Conservation (phyloP, 2,113 vertebrate genomes). For the Rhombomys opimus region DNA sequence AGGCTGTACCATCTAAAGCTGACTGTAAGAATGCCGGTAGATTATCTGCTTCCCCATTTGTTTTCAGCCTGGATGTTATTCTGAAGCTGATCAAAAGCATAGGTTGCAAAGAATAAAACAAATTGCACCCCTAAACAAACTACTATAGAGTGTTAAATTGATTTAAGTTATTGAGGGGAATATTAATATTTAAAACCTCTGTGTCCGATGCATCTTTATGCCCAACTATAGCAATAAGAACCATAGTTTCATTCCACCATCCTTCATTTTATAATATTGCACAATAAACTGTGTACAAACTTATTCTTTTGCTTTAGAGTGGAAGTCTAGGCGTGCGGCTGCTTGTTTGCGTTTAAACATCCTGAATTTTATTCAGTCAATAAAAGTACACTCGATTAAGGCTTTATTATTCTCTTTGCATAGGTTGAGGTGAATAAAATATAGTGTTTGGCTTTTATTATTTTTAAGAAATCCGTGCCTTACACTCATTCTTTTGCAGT, state of each 20-base stretch:
- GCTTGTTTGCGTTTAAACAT: slow-evolving; percentile 83
- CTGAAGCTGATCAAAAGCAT: slow-evolving; percentile 85
- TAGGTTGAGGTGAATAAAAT: slow-evolving; percentile 67
- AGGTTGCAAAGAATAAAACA: slow-evolving; percentile 85
- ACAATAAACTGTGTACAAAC: slow-evolving; percentile 83
- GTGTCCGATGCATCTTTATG: slow-evolving; percentile 85
- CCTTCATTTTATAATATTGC: slow-evolving; percentile 83
- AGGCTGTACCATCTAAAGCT: slow-evolving; percentile 60
- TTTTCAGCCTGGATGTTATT: slow-evolving; percentile 83
- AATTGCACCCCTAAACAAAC: slow-evolving; percentile 86
- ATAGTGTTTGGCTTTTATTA: slow-evolving; percentile 56
- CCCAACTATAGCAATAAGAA: slow-evolving; percentile 83
- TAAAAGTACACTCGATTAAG: slow-evolving; percentile 82
- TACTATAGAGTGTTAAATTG: slow-evolving; percentile 86
- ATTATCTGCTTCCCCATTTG: slow-evolving; percentile 82
- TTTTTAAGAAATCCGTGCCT: slow-evolving; percentile 65
- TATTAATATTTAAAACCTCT: slow-evolving; percentile 89
- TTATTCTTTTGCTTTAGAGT: slow-evolving; percentile 81
- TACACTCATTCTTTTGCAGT: slow-evolving; percentile 25
- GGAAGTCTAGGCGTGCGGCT: slow-evolving; percentile 69
- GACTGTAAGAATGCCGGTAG: slow-evolving; percentile 66
- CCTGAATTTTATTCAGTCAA: slow-evolving; percentile 83
- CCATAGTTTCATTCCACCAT: slow-evolving; percentile 82
- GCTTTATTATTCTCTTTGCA: slow-evolving; percentile 73
- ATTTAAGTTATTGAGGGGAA: slow-evolving; percentile 87